Conservation (phyloP, 1,140 invertebrate genomes). For the Hyphantria cunea region DNA sequence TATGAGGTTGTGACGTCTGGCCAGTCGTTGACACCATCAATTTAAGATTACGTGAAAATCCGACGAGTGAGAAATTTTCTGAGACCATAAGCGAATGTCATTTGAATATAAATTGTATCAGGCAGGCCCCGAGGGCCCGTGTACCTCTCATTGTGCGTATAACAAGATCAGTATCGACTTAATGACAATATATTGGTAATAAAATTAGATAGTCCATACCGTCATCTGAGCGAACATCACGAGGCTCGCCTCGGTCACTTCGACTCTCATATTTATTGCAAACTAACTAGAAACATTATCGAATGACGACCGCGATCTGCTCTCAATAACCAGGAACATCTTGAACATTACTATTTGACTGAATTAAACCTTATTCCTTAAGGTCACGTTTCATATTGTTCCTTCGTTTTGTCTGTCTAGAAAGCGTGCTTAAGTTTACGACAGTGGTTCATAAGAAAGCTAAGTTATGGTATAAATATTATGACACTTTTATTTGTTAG, state of each 20-base stretch:
- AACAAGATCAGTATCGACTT: slow-evolving; percentile 81
- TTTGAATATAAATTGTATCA: slow-evolving; percentile 80
- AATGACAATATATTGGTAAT: slow-evolving; percentile 82
- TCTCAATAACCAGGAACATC: slow-evolving; percentile 59
- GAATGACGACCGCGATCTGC: slow-evolving; percentile 62
- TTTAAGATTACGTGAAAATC: slow-evolving; percentile 75
- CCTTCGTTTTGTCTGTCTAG: slow-evolving; percentile 40
- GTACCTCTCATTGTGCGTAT: slow-evolving; percentile 78
- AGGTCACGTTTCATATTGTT: slow-evolving; percentile 53
- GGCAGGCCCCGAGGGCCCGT: slow-evolving; percentile 52
- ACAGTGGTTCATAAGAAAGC: slow-evolving; percentile 71
- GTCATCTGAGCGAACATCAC: slow-evolving; percentile 70
- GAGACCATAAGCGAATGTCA: slow-evolving; percentile 70
- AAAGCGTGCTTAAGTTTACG: slow-evolving; percentile 70
- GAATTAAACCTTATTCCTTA: slow-evolving; percentile 61
- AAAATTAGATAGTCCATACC: slow-evolving; percentile 80
- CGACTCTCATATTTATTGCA: slow-evolving; percentile 75
- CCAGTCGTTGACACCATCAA: slow-evolving; percentile 62
- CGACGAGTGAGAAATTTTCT: slow-evolving; percentile 77
- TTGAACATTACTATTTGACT: slow-evolving; percentile 44
- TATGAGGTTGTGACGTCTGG: slow-evolving; percentile 37
- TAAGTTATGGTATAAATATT: slow-evolving; percentile 78
- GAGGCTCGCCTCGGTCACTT: slow-evolving; percentile 43
- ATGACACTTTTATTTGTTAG: slow-evolving; percentile 77
- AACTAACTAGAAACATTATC: slow-evolving; percentile 78